phyloP scores from a whole-genome alignment of 30 jellyfish, hydroid and myxozoan genomes.

The Chironex yamaguchii region DNA sequence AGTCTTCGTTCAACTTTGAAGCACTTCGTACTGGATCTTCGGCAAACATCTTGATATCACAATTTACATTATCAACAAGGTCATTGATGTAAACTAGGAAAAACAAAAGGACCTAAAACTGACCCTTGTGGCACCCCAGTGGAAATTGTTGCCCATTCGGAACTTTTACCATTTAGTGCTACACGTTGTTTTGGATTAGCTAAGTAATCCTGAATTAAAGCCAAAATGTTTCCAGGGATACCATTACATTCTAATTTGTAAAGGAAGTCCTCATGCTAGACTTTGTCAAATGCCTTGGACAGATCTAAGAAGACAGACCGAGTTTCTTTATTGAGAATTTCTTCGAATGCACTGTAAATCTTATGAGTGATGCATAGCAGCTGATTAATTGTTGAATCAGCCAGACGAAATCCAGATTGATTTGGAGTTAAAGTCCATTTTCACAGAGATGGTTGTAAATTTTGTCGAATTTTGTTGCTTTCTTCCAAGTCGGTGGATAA shows the following conservation, averaged over 20 bases:
- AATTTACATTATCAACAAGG: conserved; percentile 23
- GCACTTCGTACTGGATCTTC: too few relatives aligned
- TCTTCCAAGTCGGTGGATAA: conserved; percentile 24
- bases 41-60: conserved; percentile 36
- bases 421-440: not conserved
- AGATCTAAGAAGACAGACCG: too few relatives aligned
- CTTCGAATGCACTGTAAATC: too few relatives aligned
- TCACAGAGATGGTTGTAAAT: conserved; percentile 18
- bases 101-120: not conserved
- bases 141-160: not conserved
- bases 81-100: conserved; percentile 1
- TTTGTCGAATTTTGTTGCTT: conserved; percentile 21
- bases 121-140: conserved; percentile 27
- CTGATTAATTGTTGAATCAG: too few relatives aligned
- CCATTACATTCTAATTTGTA: too few relatives aligned
- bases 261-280: too few relatives aligned
- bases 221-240: too few relatives aligned
- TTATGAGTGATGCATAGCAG: too few relatives aligned
- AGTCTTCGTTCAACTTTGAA: not conserved
- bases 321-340: too few relatives aligned
- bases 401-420: too few relatives aligned
- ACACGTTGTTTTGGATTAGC: conserved; percentile 8
- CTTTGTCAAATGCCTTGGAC: too few relatives aligned
- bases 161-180: not conserved
- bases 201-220: too few relatives aligned